These are phyloP conservation scores for Lepidochitona cinerea DNA, from an alignment of 2,888 invertebrate species.

Conservation along the genomic window DNA sequence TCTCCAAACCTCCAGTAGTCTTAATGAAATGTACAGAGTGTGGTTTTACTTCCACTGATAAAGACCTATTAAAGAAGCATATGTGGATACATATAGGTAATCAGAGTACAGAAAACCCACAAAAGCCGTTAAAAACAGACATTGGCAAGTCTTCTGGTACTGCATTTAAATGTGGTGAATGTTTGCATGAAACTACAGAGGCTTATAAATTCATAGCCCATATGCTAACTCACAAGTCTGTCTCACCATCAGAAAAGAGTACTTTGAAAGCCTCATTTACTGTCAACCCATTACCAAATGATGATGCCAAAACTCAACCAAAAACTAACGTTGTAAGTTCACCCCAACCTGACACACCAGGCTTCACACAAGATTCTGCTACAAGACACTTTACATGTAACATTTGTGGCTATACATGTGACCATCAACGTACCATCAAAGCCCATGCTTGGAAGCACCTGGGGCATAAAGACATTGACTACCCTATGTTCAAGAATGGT, in stretches of 20 bases:
- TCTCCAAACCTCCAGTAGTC: conserved; percentile 20
- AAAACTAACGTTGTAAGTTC: not conserved
- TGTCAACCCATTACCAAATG: not conserved
- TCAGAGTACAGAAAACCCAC: not conserved
- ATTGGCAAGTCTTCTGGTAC: not conserved
- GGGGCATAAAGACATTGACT: conserved; percentile 65
- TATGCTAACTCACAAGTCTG: conserved; percentile 48
- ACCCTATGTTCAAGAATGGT: conserved; percentile 69
- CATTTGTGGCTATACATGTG: conserved; percentile 67
- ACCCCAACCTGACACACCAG: conserved; percentile 4
- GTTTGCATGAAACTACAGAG: conserved; percentile 54
- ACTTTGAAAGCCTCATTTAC: not conserved
- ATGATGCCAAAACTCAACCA: conserved; percentile 3
- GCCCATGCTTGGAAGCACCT: conserved; percentile 70
- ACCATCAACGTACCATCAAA: conserved; percentile 67
- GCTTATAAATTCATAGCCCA: conserved; percentile 57
- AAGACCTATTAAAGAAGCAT: conserved; percentile 54
- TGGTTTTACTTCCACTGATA: conserved; percentile 58
- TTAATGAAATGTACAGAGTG: conserved; percentile 66
- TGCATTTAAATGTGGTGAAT: conserved; percentile 54
- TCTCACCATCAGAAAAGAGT: conserved; percentile 15
- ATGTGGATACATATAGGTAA: conserved; percentile 56
- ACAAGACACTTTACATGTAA: conserved; percentile 59
- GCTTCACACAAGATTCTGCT: conserved; percentile 47
- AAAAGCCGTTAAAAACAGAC: not conserved